phyloP scores from a whole-genome alignment of 2,113 vertebrate genomes.

The Tor tambroides region DNA sequence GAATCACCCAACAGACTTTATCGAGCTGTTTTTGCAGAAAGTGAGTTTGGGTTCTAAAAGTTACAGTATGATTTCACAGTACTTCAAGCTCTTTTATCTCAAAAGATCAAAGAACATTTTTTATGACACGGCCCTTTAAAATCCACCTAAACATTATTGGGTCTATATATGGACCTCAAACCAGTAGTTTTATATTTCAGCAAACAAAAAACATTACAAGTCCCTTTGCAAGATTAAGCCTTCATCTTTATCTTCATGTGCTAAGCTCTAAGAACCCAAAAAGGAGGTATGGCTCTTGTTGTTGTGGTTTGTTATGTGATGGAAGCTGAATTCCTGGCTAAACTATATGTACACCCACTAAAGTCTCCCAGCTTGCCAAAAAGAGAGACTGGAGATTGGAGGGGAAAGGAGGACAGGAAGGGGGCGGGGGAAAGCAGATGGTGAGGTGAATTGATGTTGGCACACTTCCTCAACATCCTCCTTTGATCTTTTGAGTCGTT shows the following conservation, averaged over 20 bases:
- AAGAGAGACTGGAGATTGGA: neutral
- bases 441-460: slow-evolving; percentile 44
- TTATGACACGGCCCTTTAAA: neutral
- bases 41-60: neutral
- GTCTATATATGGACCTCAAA: neutral
- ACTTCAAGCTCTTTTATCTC: neutral
- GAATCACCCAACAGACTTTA: neutral
- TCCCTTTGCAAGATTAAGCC: slow-evolving; percentile 6
- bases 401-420: neutral
- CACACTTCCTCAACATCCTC: slow-evolving; percentile 24
- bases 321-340: neutral
- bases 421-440: slow-evolving; percentile 46
- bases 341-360: slow-evolving; percentile 29
- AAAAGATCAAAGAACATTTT: slow-evolving; percentile 14
- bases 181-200: neutral
- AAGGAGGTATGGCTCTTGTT: neutral
- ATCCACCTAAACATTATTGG: neutral
- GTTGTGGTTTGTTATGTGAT: neutral
- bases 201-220: neutral
- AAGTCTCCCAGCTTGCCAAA: slow-evolving; percentile 3
- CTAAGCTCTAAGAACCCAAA: neutral
- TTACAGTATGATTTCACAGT: slow-evolving; percentile 13
- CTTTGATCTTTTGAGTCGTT: slow-evolving; percentile 41
- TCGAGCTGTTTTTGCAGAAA: neutral
- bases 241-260: slow-evolving; percentile 9